Conservation (phyloP, 1,140 invertebrate genomes). For the Meloidogyne hapla region DNA sequence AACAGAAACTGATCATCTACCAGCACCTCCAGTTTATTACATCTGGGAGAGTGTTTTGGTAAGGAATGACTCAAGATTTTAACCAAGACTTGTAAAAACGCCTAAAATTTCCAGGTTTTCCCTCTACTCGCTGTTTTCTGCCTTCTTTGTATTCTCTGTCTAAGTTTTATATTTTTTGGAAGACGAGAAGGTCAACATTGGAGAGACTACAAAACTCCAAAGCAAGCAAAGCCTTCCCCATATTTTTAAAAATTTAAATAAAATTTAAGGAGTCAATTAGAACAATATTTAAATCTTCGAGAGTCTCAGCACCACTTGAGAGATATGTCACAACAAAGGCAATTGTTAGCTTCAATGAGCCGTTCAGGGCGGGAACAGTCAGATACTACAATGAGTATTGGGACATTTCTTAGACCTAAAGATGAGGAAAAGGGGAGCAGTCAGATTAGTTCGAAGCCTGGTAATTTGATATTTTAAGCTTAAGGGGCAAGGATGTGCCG, state of each 20-base stretch:
- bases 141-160: constrained; percentile 42
- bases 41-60: constrained; percentile 53
- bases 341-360: constrained; percentile 50
- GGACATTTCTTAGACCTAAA: constrained; percentile 31
- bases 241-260: background rate
- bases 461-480: too few relatives aligned
- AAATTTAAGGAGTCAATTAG: constrained; percentile 47
- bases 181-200: constrained; percentile 55
- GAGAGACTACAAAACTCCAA: constrained; percentile 57
- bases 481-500: too few relatives aligned
- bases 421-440: constrained; percentile 3
- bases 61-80: constrained; percentile 12
- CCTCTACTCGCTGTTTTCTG: constrained; percentile 48
- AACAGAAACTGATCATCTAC: background rate
- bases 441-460: background rate
- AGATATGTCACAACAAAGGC: constrained; percentile 51
- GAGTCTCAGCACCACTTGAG: constrained; percentile 50
- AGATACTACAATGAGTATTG: constrained; percentile 33
- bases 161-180: constrained; percentile 55
- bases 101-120: constrained; percentile 42
- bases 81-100: background rate
- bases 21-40: constrained; percentile 29
- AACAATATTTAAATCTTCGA: constrained; percentile 49
- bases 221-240: constrained; percentile 35
- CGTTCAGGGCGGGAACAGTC: constrained; percentile 11